Conservation (phyloP, 2,888 invertebrate species). For the Podotricha telesiphe region DNA sequence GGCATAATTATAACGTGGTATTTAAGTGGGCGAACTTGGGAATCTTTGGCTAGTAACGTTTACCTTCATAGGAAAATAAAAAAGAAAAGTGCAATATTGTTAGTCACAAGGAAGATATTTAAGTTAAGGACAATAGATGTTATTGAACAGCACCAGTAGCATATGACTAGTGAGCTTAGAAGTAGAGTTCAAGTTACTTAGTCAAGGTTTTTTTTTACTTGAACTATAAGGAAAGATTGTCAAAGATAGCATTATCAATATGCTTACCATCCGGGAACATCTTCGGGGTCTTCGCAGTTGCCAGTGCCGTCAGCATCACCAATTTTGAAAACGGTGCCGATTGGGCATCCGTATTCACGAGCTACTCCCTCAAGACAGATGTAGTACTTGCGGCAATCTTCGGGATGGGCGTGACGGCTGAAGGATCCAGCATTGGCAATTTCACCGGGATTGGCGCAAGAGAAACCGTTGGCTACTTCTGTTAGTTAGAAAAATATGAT, state of each 20-base stretch:
- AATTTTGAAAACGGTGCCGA: constrained; percentile 97
- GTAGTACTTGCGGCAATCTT: constrained; percentile 97
- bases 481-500: constrained; percentile 53
- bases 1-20: constrained; percentile 23
- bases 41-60: neutral
- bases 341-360: constrained; percentile 97
- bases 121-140: constrained; percentile 64
- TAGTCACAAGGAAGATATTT: constrained; percentile 79
- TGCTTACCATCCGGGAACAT: constrained; percentile 93
- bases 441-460: constrained; percentile 92
- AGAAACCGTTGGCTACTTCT: constrained; percentile 96
- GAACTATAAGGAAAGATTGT: constrained; percentile 56
- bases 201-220: constrained; percentile 64
- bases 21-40: constrained; percentile 55
- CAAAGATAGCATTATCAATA: constrained; percentile 25
- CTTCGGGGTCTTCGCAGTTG: constrained; percentile 97
- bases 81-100: constrained; percentile 63
- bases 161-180: constrained; percentile 65
- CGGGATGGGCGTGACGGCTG: constrained; percentile 97
- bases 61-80: neutral
- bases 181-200: constrained; percentile 65
- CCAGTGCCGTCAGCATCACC: constrained; percentile 95
- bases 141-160: constrained; percentile 69
- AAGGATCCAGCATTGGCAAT: constrained; percentile 93
- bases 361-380: constrained; percentile 96